Base-by-base conservation (phyloP, 2,113 vertebrate species). In the Neoarius graeffei region DNA sequence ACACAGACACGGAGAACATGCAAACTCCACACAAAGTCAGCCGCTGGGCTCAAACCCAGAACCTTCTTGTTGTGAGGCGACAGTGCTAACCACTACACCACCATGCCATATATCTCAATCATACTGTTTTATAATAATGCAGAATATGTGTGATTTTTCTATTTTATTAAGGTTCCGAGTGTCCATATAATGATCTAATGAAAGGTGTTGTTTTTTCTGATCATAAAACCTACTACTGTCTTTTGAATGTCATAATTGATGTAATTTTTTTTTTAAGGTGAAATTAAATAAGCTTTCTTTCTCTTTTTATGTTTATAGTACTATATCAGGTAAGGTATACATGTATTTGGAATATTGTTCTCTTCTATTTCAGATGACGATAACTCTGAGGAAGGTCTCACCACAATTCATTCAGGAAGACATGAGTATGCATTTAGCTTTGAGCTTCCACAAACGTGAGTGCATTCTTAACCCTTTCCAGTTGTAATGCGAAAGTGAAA, bases 401-500 rank as follows among this genome's bases (percentile, higher is more conserved):
- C 97, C 95, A 97, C 95, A 92, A 97, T 99, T 93, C 97, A 96
- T 96, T 98, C 98, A 92, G 98, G 98, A 96, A 96, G 98, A 95
- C 97, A 99, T 20, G 98, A 99, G 97, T 99, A 99, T 96, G 97
- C 97, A 95, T 99, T 99, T 95, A 99, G 97, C 94, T 97, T 99
- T 0, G 98, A 99, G 97, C 98, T 99, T 98, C 98, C 98, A 97
- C 98, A 99, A 95, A 99, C 96, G 98, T 99, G 94, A 97, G 98
- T 97, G 71, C 88, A 0, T 56, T 57, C 10, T 57, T 57, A 10
- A 54, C 52, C 14, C 25, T 85, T 59, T 48, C 27, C 48, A 20
- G 2, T 56, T 42, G 59, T 57, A 69, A 7, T 0, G 35, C 56
- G 13, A 79, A 66, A 86, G 52, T 20, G 13, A 59, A 81, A 59